Conservation (phyloP, 2,797 vertebrate species). For the Artibeus lituratus region DNA sequence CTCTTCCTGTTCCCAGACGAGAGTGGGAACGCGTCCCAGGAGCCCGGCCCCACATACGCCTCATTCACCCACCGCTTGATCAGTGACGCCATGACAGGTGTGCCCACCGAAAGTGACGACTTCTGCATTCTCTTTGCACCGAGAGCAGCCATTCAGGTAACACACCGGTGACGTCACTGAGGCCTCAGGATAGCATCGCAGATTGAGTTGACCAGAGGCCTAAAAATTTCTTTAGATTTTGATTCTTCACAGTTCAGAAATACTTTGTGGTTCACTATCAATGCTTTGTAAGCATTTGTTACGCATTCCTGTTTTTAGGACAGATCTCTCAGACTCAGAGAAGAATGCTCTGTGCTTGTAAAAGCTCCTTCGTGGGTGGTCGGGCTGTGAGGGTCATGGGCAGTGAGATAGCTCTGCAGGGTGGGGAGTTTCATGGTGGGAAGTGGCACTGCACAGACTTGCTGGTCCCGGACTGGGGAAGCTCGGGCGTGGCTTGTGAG, state of each 20-base stretch:
- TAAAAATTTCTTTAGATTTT: not conserved
- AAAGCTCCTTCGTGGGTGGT: not conserved
- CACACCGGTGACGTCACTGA: constrained; percentile 40
- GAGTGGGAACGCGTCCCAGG: constrained; percentile 91
- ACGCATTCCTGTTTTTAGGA: not conserved
- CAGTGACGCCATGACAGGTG: constrained; percentile 84
- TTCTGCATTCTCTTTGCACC: constrained; percentile 98
- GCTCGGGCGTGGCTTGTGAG: not conserved
- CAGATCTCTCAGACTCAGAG: not conserved
- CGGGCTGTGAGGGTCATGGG: not conserved
- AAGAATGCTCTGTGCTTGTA: not conserved
- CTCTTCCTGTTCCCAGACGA: constrained; percentile 99
- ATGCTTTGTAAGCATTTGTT: not conserved
- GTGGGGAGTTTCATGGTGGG: not conserved
- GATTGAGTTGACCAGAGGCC: not conserved
- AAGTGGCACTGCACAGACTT: not conserved
- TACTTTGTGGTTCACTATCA: not conserved
- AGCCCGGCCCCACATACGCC: constrained; percentile 88
- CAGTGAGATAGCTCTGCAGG: not conserved
- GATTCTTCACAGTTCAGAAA: not conserved
- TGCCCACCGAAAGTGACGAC: constrained; percentile 91
- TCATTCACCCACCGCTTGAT: constrained; percentile 90
- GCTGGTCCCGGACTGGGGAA: not conserved
- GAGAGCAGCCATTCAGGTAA: constrained; percentile 88
- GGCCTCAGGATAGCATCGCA: not conserved